A percentile compares a stretch with the other conserved stretches of the same genome.
Conservation (phyloP, 2,113 vertebrate genomes). For the Melanotaenia duboulayi region DNA sequence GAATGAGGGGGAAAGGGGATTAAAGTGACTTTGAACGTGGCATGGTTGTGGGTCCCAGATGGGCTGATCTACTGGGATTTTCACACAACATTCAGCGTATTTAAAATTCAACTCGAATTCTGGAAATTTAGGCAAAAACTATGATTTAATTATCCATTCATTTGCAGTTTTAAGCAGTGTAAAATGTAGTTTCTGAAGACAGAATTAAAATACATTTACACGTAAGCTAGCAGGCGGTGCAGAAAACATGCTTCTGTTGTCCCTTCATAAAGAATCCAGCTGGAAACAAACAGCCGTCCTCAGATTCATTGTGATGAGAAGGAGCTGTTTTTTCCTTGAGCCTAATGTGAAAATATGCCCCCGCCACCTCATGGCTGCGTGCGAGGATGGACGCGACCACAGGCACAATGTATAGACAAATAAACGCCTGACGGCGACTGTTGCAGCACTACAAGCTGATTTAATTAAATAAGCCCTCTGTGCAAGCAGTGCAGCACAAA, state of each 20-base stretch:
- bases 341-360: constrained; percentile 71
- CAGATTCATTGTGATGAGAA: constrained; percentile 72
- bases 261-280: constrained; percentile 60
- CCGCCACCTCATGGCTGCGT: constrained; percentile 41
- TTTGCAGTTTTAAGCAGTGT: not conserved
- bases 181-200: not conserved
- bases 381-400: constrained; percentile 36
- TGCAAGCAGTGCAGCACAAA: constrained; percentile 61
- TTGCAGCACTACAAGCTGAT: constrained; percentile 65
- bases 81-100: too few relatives aligned
- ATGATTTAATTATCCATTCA: too few relatives aligned
- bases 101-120: too few relatives aligned
- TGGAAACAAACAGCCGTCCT: constrained; percentile 41
- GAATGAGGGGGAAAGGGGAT: too few relatives aligned
- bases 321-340: constrained; percentile 72
- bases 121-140: too few relatives aligned
- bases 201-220: not conserved
- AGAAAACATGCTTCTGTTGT: constrained; percentile 13
- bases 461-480: constrained; percentile 77
- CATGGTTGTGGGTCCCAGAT: too few relatives aligned
- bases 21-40: too few relatives aligned
- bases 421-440: constrained; percentile 69
- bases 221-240: not conserved
- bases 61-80: too few relatives aligned
- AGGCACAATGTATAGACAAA: constrained; percentile 45